Evolutionary conservation across 2,113 vertebrate species (phyloP), one percentile per base, ranked within the genome.

Genomic region (Hypocryptadius cinnamomeus): DNA sequence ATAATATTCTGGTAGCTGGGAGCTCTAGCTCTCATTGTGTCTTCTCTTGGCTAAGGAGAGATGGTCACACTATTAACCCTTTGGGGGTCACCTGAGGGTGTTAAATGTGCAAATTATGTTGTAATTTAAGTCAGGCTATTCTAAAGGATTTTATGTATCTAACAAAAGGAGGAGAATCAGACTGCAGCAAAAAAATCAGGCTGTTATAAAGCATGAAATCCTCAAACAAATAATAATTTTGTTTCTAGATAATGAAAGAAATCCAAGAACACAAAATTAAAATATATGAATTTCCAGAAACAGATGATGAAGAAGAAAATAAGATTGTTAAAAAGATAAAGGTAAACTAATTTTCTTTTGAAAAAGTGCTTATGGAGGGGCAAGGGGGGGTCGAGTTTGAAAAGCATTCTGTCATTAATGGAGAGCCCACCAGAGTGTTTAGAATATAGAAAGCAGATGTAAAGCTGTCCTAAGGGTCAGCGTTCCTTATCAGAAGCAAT

Each of bases 271-370:
- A 99, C 97, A 99, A 99, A 98, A 99, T 99, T 95, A 99, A 99
- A 97, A 99, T 99, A 98, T 99, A 99, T 90, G 99, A 99, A 98
- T 99, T 99, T 96, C 99, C 99, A n/a, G 99, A 99, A 97, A 99
- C 98, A 10, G 98, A 99, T 83, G 99, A 99, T 73, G 99, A 99
- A 97, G 99, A 99, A 96, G 99, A 99, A 97, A 99, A 99, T 97
- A 98, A 98, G 94, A 97, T 99, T 90, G 99, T 99, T 96, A 99
- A 99, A 98, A 99, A 99, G 97, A 99, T 99, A 89, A 99, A 99
- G 98, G 99, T 99, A 97, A 86, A 66, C 44, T 42, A 54, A 47
- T 84, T 86, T 53, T 79, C 33, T 61, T 35, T 47, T 64, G 35
- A 42, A 89, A 44, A 70, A 37, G 19, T 71, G 22, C 18, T 72